Evolutionary conservation across 2,113 vertebrate genomes (phyloP).

Genomic region (Lepus timidus): DNA sequence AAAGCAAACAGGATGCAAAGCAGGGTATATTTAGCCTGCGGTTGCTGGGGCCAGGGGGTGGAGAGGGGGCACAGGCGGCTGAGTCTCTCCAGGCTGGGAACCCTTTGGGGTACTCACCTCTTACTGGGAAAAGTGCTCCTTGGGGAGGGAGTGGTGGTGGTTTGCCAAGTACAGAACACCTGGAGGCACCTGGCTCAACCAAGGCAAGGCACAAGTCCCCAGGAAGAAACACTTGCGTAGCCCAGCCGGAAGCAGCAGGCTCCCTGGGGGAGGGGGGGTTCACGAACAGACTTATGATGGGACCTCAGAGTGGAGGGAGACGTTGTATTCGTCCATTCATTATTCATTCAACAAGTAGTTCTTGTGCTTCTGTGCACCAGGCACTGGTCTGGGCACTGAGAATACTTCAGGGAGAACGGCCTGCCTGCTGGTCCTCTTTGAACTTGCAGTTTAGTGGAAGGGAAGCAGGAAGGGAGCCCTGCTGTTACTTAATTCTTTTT

Average conservation of each 20-base stretch:
- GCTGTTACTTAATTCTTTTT: background rate
- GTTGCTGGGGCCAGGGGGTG: background rate
- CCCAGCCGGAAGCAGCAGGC: background rate
- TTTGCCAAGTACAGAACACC: background rate
- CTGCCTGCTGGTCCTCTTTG: background rate
- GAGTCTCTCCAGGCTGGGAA: background rate
- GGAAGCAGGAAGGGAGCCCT: background rate
- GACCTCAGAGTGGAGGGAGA: background rate
- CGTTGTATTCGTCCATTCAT: background rate
- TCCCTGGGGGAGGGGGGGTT: background rate
- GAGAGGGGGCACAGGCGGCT: background rate
- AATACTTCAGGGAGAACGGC: background rate
- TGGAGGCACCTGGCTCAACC: background rate
- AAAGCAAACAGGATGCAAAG: conserved; percentile 51
- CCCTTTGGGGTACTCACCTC: background rate
- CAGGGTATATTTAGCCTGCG: conserved; percentile 43
- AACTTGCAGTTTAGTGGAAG: background rate
- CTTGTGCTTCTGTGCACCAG: background rate
- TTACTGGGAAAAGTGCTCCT: background rate
- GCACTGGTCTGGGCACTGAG: background rate
- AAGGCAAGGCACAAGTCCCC: background rate
- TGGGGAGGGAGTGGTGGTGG: background rate
- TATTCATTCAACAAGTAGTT: background rate
- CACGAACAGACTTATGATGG: background rate
- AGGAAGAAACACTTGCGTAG: background rate